Percentiles rank a stretch among this genome's conserved stretches.
Evolutionary conservation across 2,797 vertebrate genomes (phyloP).

Genomic region (Phoebastria nigripes): DNA sequence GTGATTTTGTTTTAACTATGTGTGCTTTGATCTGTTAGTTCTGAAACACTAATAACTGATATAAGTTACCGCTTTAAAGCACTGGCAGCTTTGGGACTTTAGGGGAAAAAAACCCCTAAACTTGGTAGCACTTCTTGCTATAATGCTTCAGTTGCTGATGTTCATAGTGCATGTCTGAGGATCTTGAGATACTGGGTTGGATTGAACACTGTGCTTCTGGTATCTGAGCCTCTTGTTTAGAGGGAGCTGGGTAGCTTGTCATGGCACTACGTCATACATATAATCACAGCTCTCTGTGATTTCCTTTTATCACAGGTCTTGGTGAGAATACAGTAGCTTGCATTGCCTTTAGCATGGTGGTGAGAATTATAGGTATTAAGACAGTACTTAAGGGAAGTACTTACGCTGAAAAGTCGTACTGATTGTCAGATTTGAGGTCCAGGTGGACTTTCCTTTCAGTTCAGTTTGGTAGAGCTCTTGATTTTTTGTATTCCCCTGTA

Average conservation of each 20-base stretch:
- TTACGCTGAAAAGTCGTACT: accelerated
- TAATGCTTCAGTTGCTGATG: background rate
- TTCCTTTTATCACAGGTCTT: background rate
- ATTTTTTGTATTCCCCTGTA: background rate
- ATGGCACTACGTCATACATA: accelerated
- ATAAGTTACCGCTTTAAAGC: background rate
- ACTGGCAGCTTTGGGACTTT: background rate
- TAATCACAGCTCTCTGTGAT: background rate
- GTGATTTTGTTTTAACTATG: background rate
- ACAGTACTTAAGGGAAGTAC: background rate
- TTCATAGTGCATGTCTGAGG: accelerated
- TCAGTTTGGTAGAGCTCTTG: background rate
- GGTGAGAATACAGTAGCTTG: background rate
- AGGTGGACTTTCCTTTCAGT: background rate
- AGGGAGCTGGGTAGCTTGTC: background rate
- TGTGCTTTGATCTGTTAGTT: background rate
- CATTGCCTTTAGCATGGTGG: background rate
- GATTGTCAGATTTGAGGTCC: background rate
- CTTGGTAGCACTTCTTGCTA: background rate
- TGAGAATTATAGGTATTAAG: background rate
- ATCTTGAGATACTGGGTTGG: background rate
- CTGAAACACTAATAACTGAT: background rate
- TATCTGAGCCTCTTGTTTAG: background rate
- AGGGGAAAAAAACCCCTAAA: background rate
- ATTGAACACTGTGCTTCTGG: background rate